Conservation (phyloP, 2,888 invertebrate species). For the Orthosia cruda region DNA sequence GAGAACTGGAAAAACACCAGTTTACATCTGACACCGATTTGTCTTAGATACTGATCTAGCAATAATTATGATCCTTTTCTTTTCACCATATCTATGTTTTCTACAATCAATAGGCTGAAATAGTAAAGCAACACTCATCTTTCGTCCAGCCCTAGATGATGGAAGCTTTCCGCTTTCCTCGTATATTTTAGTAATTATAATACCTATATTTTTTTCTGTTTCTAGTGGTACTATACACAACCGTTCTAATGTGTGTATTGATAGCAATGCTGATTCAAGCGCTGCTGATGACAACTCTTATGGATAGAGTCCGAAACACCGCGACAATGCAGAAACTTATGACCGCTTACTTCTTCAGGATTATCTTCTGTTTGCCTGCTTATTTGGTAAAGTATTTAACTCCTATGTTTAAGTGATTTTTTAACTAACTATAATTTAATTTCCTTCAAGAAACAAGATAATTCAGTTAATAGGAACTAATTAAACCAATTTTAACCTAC, state of each 20-base stretch:
- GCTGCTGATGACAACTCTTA: constrained; percentile 75
- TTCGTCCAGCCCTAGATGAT: neutral
- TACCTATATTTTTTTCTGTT: constrained; percentile 48
- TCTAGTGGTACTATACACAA: constrained; percentile 84
- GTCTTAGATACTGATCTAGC: too few species aligned
- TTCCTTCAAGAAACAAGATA: too few species aligned
- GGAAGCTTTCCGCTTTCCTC: neutral
- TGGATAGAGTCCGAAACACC: constrained; percentile 77
- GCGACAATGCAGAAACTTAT: constrained; percentile 76
- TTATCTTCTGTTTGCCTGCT: constrained; percentile 80
- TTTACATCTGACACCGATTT: too few species aligned
- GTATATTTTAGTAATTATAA: too few species aligned
- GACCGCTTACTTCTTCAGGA: constrained; percentile 76
- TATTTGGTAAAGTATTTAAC: constrained; percentile 77
- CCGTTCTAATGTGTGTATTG: constrained; percentile 79
- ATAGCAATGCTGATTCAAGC: constrained; percentile 82
- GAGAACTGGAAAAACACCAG: too few species aligned
- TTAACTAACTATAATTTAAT: too few species aligned
- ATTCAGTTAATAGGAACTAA: too few species aligned
- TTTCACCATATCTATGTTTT: too few species aligned
- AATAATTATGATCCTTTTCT: too few species aligned
- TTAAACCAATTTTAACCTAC: too few species aligned
- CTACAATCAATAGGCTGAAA: neutral
- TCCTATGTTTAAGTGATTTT: neutral
- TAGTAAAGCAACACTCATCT: neutral